These are phyloP conservation scores for Thalassophryne amazonica DNA, from an alignment of 2,797 vertebrate genomes.

Conservation along the genomic window DNA sequence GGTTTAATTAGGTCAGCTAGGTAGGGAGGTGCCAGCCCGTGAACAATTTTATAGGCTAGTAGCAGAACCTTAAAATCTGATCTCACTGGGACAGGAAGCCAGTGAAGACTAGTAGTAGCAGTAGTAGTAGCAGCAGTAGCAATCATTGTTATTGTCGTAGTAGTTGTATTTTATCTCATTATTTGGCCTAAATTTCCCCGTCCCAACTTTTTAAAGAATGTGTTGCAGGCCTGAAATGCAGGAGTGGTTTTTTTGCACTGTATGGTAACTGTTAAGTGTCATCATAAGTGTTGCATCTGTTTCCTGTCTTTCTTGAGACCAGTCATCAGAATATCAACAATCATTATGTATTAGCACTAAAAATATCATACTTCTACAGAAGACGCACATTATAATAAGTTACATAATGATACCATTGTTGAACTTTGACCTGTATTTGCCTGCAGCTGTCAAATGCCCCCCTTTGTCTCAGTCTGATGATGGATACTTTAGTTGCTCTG, in stretches of 20 bases:
- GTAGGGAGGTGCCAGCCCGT: too few relatives aligned
- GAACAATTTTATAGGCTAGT: too few relatives aligned
- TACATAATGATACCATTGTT: slow-evolving; percentile 4
- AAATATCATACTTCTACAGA: not conserved
- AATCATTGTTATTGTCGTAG: too few relatives aligned
- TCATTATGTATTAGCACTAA: slow-evolving; percentile 6
- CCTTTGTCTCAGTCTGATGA: slow-evolving; percentile 23
- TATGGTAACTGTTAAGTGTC: not conserved
- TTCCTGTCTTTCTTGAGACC: slow-evolving; percentile 51
- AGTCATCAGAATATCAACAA: not conserved
- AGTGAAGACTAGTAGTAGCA: too few relatives aligned
- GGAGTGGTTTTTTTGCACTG: not conserved
- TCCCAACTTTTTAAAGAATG: too few relatives aligned
- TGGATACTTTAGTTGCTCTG: slow-evolving; percentile 32
- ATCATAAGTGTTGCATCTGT: slow-evolving; percentile 25
- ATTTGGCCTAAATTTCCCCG: too few relatives aligned
- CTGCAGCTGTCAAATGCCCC: slow-evolving; percentile 44
- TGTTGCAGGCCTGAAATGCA: too few relatives aligned
- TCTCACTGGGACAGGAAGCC: too few relatives aligned
- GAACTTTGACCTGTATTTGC: slow-evolving; percentile 12
- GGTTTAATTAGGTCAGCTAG: too few relatives aligned
- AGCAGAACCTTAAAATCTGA: too few relatives aligned
- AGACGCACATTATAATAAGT: not conserved
- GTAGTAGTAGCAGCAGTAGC: too few relatives aligned
- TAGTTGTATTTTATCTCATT: too few relatives aligned